Evolutionary conservation across 2,113 vertebrate genomes (phyloP).

Genomic region (Gopherus evgoodei): DNA sequence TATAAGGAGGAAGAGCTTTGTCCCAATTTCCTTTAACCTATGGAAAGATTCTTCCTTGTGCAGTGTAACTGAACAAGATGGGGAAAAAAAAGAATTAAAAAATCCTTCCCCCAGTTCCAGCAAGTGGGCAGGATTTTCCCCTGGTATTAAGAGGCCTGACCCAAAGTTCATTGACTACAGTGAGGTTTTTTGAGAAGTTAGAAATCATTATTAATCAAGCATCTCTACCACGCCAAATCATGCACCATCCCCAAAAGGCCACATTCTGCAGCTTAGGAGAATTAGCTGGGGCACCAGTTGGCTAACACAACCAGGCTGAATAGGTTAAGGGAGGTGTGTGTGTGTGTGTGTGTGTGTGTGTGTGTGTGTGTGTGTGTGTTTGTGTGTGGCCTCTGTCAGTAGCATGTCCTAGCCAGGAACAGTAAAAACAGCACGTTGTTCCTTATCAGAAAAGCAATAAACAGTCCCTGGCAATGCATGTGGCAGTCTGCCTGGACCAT

Average conservation of each 20-base stretch:
- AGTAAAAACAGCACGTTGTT: rapidly evolving
- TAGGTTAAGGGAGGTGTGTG: background rate
- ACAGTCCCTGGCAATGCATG: background rate
- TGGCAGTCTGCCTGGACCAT: background rate
- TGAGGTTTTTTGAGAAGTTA: background rate
- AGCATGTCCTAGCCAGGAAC: background rate
- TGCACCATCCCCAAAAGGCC: rapidly evolving
- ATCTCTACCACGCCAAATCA: rapidly evolving
- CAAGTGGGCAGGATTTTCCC: background rate
- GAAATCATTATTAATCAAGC: background rate
- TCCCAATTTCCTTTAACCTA: background rate
- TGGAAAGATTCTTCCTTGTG: background rate
- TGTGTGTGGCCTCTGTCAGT: background rate
- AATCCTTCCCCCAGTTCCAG: background rate
- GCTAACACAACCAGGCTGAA: background rate
- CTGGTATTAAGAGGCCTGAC: background rate
- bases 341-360: too few relatives aligned
- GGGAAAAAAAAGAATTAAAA: background rate
- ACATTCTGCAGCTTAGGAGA: background rate
- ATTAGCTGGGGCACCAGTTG: background rate
- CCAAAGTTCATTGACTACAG: background rate
- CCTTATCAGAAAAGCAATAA: background rate
- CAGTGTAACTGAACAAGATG: background rate
- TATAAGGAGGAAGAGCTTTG: background rate
- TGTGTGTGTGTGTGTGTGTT: too few relatives aligned